Conservation (phyloP, 2,888 invertebrate species). For the Oasisia sp. region DNA sequence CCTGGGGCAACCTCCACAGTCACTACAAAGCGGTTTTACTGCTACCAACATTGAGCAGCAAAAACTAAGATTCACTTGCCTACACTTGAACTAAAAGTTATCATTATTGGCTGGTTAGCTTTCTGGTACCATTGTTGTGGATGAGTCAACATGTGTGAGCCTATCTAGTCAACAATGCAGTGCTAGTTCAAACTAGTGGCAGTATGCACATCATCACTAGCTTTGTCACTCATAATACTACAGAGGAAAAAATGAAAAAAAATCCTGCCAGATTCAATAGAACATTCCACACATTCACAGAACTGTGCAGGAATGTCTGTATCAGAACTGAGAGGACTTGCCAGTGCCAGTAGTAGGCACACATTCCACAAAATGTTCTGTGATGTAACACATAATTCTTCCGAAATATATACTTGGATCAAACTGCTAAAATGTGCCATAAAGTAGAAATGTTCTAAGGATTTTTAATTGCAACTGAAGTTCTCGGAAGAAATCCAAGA, state of each 20-base stretch:
- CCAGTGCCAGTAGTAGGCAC: background rate
- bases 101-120: background rate
- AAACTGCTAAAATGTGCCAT: no score
- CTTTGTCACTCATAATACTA: background rate
- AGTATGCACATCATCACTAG: background rate
- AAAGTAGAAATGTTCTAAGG: no score
- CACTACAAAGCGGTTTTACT: background rate
- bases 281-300: background rate
- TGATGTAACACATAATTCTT: background rate
- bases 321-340: background rate
- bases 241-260: background rate
- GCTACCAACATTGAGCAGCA: background rate
- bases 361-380: background rate
- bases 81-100: background rate
- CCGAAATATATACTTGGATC: no score
- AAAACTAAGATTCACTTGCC: background rate
- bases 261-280: background rate
- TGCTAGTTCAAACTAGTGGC: background rate
- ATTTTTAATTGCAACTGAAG: no score
- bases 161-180: background rate
- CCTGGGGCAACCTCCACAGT: background rate
- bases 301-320: background rate
- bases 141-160: background rate
- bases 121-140: background rate
- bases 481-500: no score